Percentiles rank a stretch among this genome's conserved stretches.
These are phyloP conservation scores for Hemicentrotus pulcherrimus DNA, from an alignment of 35 echinoderm and acorn worm species.

Conservation along the genomic window DNA sequence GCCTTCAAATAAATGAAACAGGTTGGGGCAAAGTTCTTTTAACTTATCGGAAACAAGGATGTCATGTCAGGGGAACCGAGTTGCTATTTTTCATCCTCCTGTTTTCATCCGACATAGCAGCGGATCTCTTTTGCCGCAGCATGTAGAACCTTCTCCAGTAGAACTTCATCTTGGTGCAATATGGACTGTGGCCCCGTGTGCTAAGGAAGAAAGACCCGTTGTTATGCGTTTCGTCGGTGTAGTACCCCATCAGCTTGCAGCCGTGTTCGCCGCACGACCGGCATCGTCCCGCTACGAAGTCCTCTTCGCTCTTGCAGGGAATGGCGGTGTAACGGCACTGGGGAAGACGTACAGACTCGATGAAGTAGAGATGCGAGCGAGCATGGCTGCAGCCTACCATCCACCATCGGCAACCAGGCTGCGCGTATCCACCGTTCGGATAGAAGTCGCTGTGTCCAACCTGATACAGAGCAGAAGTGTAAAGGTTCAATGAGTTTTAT, in stretches of 20 bases:
- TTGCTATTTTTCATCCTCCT: not conserved
- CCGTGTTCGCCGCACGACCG: slow-evolving; percentile 47
- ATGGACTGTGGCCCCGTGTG: slow-evolving; percentile 61
- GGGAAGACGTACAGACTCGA: slow-evolving; percentile 52
- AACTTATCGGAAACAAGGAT: not conserved
- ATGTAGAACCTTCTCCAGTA: slow-evolving; percentile 30
- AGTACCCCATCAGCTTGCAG: slow-evolving; percentile 70
- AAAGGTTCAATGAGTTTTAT: too few species aligned
- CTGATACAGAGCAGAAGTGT: not conserved
- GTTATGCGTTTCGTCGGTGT: not conserved
- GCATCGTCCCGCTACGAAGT: slow-evolving; percentile 57
- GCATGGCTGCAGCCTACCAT: slow-evolving; percentile 73
- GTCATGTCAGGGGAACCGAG: not conserved
- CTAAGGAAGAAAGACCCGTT: slow-evolving; percentile 62
- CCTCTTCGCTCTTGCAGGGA: slow-evolving; percentile 50
- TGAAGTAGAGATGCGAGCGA: slow-evolving; percentile 69
- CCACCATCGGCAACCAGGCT: slow-evolving; percentile 75
- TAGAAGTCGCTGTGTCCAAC: slow-evolving; percentile 75
- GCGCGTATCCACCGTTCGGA: slow-evolving; percentile 71
- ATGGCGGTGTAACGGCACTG: slow-evolving; percentile 57
- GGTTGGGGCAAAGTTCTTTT: not conserved
- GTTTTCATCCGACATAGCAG: not conserved
- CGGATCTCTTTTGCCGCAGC: not conserved
- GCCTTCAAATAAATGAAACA: not conserved
- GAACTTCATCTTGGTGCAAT: slow-evolving; percentile 60